Percentiles rank a stretch among this genome's conserved stretches.
These are phyloP conservation scores for Rhopilema esculentum DNA, from an alignment of 30 jellyfish, hydroid and myxozoan genomes.

Conservation along the genomic window DNA sequence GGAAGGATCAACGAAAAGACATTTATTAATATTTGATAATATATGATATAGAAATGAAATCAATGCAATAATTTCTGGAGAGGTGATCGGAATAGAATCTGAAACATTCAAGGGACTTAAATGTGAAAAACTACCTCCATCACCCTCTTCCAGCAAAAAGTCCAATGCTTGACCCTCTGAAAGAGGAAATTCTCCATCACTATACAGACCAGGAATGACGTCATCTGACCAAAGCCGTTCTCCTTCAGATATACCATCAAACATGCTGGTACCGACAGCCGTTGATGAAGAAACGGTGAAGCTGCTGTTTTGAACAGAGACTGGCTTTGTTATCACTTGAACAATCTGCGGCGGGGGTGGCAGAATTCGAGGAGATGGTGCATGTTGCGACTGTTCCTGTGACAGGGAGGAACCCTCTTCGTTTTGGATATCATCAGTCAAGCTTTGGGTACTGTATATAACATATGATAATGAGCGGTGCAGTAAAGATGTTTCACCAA, in stretches of 20 bases:
- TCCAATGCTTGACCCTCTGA: slow-evolving; percentile 71
- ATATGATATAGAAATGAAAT: too few relatives aligned
- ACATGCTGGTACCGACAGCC: slow-evolving; percentile 78
- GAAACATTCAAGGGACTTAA: too few relatives aligned
- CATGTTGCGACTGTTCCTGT: neutral
- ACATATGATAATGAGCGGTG: neutral
- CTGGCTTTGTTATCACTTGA: slow-evolving; percentile 14
- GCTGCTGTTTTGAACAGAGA: slow-evolving; percentile 33
- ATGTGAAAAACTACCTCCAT: slow-evolving; percentile 44
- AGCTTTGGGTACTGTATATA: neutral
- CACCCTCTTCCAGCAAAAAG: slow-evolving; percentile 27
- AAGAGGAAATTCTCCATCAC: slow-evolving; percentile 90
- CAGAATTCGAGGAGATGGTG: slow-evolving; percentile 26
- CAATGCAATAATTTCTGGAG: too few relatives aligned
- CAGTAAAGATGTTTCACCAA: neutral
- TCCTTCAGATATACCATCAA: slow-evolving; percentile 88
- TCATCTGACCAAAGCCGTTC: slow-evolving; percentile 75
- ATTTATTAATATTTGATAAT: too few relatives aligned
- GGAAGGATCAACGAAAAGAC: too few relatives aligned
- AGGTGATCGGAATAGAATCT: too few relatives aligned
- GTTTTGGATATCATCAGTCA: neutral
- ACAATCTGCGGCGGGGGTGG: slow-evolving; percentile 10
- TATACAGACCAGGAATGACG: slow-evolving; percentile 64
- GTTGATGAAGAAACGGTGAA: slow-evolving; percentile 64
- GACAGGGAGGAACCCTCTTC: slow-evolving; percentile 21